Evolutionary conservation across 2,113 vertebrate genomes (phyloP).

Genomic region (Antigone vipio): DNA sequence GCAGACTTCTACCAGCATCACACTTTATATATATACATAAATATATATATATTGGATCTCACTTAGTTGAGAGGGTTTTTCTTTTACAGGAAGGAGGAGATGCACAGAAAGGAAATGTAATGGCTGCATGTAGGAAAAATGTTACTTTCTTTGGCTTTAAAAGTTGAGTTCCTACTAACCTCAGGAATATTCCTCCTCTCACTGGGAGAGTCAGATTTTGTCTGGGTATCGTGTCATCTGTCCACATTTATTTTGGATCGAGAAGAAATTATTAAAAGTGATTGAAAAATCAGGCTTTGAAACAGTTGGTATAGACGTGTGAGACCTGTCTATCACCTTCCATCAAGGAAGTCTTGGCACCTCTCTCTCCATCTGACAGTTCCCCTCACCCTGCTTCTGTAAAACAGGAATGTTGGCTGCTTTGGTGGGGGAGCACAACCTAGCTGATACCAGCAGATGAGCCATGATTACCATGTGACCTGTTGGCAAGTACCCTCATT

Average conservation of each 20-base stretch:
- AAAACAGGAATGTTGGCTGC: background rate
- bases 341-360: constrained; percentile 24
- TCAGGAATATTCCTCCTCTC: constrained; percentile 50
- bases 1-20: constrained; percentile 31
- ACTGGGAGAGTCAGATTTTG: constrained; percentile 54
- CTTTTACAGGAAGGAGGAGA: constrained; percentile 52
- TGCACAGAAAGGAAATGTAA: constrained; percentile 59
- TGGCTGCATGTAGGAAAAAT: constrained; percentile 50
- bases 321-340: constrained; percentile 56
- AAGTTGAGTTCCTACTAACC: constrained; percentile 40
- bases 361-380: constrained; percentile 1
- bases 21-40: constrained; percentile 31
- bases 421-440: background rate
- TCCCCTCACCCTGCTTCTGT: background rate
- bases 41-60: constrained; percentile 49
- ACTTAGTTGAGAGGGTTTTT: constrained; percentile 20
- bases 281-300: constrained; percentile 62
- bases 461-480: background rate
- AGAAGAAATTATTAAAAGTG: constrained; percentile 55
- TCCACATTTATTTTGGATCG: constrained; percentile 55
- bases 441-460: background rate
- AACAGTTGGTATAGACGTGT: constrained; percentile 41
- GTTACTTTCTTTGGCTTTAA: constrained; percentile 70
- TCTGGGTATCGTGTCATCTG: constrained; percentile 65
- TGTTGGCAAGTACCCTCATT: background rate